Percentiles rank a stretch among this genome's conserved stretches.
Conservation (phyloP, 2,888 invertebrate genomes). For the Tyria jacobaeae region DNA sequence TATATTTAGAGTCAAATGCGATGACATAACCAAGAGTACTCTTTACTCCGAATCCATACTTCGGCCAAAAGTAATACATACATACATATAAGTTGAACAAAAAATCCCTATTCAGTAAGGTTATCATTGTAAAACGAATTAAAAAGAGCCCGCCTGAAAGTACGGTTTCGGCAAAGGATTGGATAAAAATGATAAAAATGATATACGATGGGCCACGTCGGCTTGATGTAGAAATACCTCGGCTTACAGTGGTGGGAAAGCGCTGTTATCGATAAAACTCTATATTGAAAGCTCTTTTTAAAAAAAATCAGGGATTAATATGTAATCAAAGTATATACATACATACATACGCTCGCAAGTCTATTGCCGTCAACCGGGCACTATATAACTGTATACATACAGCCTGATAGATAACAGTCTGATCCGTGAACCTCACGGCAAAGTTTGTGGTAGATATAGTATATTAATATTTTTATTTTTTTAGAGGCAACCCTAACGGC, state of each 20-base stretch:
- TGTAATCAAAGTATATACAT: too few species aligned
- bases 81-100: conserved; percentile 52
- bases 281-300: not conserved
- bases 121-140: conserved; percentile 84
- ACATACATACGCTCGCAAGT: too few species aligned
- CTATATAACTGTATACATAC: too few species aligned
- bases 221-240: conserved; percentile 59
- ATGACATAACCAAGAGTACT: conserved; percentile 11
- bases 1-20: conserved; percentile 1
- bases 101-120: conserved; percentile 55
- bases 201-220: conserved; percentile 69
- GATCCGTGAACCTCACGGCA: too few species aligned
- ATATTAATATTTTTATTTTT: too few species aligned
- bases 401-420: too few species aligned
- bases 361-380: too few species aligned
- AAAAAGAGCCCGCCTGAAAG: conserved; percentile 70
- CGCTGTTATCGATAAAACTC: conserved; percentile 27
- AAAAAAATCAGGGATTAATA: too few species aligned
- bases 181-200: conserved; percentile 80
- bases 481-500: too few species aligned
- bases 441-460: too few species aligned
- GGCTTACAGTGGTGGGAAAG: conserved; percentile 42
- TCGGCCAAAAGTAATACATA: conserved; percentile 48
- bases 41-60: conserved; percentile 40
- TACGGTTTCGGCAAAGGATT: conserved; percentile 84